Percentiles rank a stretch among this genome's conserved stretches.
These are phyloP conservation scores for Ceratosolen solmsi DNA, from an alignment of 1,140 invertebrate genomes.

Conservation along the genomic window DNA sequence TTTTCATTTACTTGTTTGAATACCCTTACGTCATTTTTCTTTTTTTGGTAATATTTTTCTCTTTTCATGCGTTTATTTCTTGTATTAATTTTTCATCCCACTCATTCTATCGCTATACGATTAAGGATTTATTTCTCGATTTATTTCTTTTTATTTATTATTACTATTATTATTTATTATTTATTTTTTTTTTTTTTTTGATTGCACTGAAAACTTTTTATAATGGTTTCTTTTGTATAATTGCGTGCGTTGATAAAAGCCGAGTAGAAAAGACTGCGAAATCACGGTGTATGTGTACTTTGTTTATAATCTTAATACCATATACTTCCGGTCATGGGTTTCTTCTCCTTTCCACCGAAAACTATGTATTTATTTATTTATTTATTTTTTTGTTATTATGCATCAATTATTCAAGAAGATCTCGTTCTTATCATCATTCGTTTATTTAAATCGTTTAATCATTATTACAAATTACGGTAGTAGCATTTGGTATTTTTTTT, in stretches of 20 bases:
- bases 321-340: constrained; percentile 25
- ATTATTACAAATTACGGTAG: constrained; percentile 33
- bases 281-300: constrained; percentile 25
- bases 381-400: constrained; percentile 4
- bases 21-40: constrained; percentile 37
- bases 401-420: constrained; percentile 36
- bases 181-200: too few species aligned
- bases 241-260: constrained; percentile 48
- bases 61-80: neutral
- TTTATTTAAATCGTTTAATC: constrained; percentile 9
- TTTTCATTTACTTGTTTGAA: constrained; percentile 26
- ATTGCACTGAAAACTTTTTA: constrained; percentile 49
- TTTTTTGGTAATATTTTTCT: constrained; percentile 45
- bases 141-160: constrained; percentile 17
- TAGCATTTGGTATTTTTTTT: constrained; percentile 62
- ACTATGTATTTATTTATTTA: too few species aligned
- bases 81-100: neutral
- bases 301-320: constrained; percentile 30
- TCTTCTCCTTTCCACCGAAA: constrained; percentile 7
- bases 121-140: constrained; percentile 38
- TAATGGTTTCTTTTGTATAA: constrained; percentile 27
- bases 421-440: neutral
- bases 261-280: constrained; percentile 50
- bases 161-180: too few species aligned
- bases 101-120: neutral